Evolutionary conservation across 2,113 vertebrate genomes (phyloP).

Genomic region (mouse (Mus musculus)): GRCm39 chrX:80666501-80667000

Average conservation of each 20-base stretch:
- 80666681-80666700: slow-evolving; percentile 1
- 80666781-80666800: neutral
- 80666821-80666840: neutral
- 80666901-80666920: neutral
- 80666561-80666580: slow-evolving; percentile 22
- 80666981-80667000: neutral
- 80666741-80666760: neutral
- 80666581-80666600: neutral
- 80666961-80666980: neutral
- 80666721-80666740: neutral
- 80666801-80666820: neutral
- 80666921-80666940: neutral
- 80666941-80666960: no score
- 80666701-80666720: neutral
- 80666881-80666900: neutral
- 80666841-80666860: neutral
- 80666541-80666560: slow-evolving; percentile 21
- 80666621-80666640: neutral
- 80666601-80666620: neutral
- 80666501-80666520: slow-evolving; percentile 7
- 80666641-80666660: neutral
- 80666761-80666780: neutral
- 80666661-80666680: slow-evolving; percentile 8
- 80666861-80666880: neutral
- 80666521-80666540: neutral